Evolutionary conservation across 2,888 invertebrate species (phyloP), one percentile per base, ranked within the genome.

Genomic region (Lepidochitona cinerea): DNA sequence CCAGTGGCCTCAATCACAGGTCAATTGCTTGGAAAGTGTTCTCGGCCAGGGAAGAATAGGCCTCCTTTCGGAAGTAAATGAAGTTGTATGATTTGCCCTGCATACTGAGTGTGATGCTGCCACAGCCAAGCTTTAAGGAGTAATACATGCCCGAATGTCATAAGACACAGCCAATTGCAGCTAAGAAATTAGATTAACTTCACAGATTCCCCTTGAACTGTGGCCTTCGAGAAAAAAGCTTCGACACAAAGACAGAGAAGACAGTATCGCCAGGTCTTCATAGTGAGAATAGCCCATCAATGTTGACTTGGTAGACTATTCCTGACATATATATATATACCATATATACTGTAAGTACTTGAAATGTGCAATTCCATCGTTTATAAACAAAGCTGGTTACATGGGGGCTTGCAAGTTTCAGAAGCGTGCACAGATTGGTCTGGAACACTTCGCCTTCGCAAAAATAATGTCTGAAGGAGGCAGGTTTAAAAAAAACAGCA

Each of bases 11-110:
- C 32, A 23, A 23, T 32, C 4, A 29, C 23, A 59, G 59, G 59
- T 59, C 59, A 59, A 59, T 59, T 59, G 59, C 29, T 32, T 59
- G 29, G 59, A 29, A 59, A 59, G 59, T 23, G 59, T 59, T 14
- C 59, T 2, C 49, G n/a, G 18, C 49, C 23, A n/a, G 49, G 23
- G 49, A 49, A 49, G 49, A 49, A 49, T 49, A 23, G 49, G 49
- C n/a, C 7, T 5, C 4, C 7, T 49, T 49, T n/a, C 18, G 49
- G 49, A 23, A 23, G 23, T 23, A 49, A 49, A 49, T 49, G 23
- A 2, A 49, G n/a, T 49, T 23, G n/a, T 1, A 49, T n/a, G 49
- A 18, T 7, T 49, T 49, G 49, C n/a, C 9, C 18, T 49, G 49
- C 18, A 49, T 49, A 49, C 49, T n/a, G 49, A 7, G 7, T 7